These are phyloP conservation scores for Epirrhoe tristata DNA, from an alignment of 2,888 invertebrate genomes.

Conservation along the genomic window DNA sequence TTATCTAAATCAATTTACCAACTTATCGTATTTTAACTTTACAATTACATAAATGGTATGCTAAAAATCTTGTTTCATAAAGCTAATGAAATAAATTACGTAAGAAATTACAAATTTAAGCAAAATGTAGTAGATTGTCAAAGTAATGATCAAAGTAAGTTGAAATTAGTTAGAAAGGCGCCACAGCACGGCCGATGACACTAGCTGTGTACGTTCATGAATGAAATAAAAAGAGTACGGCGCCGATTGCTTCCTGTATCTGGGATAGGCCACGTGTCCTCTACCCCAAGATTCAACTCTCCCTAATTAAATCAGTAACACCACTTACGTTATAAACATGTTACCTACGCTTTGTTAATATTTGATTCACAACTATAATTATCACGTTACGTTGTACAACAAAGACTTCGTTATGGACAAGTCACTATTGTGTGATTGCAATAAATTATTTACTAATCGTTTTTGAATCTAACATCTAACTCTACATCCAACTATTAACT, in stretches of 20 bases:
- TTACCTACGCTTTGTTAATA: slow-evolving; percentile 27
- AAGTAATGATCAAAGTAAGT: slow-evolving; percentile 19
- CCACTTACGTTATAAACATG: slow-evolving; percentile 48
- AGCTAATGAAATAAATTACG: too few species aligned
- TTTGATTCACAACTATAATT: slow-evolving; percentile 16
- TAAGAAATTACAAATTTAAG: too few species aligned
- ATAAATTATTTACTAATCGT: background rate
- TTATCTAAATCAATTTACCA: too few species aligned
- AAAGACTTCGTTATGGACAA: background rate
- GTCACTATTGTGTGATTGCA: background rate
- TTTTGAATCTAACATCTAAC: too few species aligned
- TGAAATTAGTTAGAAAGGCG: slow-evolving; percentile 43
- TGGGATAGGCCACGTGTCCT: slow-evolving; percentile 56
- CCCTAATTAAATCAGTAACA: slow-evolving; percentile 58
- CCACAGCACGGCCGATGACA: slow-evolving; percentile 60
- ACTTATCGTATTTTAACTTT: too few species aligned
- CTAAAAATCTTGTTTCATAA: too few species aligned
- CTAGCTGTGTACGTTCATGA: slow-evolving; percentile 58
- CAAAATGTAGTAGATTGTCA: background rate
- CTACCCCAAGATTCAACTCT: slow-evolving; percentile 48
- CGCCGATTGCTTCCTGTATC: slow-evolving; percentile 70
- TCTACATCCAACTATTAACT: too few species aligned
- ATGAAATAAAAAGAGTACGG: slow-evolving; percentile 65
- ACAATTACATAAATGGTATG: too few species aligned
- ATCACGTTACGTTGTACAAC: background rate